These are phyloP conservation scores for Mycteria americana DNA, from an alignment of 2,797 vertebrate genomes.

Conservation along the genomic window DNA sequence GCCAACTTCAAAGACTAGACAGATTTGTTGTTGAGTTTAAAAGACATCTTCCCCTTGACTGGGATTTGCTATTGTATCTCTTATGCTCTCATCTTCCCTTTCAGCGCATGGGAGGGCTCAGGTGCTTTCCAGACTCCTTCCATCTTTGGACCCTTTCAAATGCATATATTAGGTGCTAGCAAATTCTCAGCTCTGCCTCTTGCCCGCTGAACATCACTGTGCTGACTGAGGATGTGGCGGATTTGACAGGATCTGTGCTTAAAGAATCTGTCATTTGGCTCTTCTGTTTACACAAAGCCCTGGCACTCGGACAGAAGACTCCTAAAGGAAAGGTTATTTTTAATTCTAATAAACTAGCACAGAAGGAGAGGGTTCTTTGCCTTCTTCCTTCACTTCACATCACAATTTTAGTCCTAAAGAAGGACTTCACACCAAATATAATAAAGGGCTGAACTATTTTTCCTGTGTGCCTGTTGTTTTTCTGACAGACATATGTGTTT, in stretches of 20 bases:
- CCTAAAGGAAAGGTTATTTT: constrained; percentile 6
- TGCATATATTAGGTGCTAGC: neutral
- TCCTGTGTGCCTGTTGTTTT: constrained; percentile 31
- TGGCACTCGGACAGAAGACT: neutral
- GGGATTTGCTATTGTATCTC: constrained; percentile 40
- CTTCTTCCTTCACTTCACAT: neutral
- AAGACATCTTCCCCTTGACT: constrained; percentile 33
- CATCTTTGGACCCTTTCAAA: neutral
- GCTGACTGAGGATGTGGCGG: neutral
- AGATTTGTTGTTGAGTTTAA: constrained; percentile 33
- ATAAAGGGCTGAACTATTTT: constrained; percentile 27
- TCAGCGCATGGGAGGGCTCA: neutral
- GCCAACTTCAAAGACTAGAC: constrained; percentile 41
- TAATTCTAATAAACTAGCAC: neutral
- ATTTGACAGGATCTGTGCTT: neutral
- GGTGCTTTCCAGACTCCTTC: constrained; percentile 16
- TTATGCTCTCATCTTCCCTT: neutral
- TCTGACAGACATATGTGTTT: constrained; percentile 40
- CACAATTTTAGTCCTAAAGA: neutral
- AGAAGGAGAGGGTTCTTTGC: neutral
- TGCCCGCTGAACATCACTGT: neutral
- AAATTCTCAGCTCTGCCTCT: neutral
- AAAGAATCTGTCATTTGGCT: neutral
- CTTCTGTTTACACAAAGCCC: neutral
- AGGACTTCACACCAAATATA: constrained; percentile 16